Base-by-base conservation (phyloP, 2,113 vertebrate genomes). In the Thunnus maccoyii region DNA sequence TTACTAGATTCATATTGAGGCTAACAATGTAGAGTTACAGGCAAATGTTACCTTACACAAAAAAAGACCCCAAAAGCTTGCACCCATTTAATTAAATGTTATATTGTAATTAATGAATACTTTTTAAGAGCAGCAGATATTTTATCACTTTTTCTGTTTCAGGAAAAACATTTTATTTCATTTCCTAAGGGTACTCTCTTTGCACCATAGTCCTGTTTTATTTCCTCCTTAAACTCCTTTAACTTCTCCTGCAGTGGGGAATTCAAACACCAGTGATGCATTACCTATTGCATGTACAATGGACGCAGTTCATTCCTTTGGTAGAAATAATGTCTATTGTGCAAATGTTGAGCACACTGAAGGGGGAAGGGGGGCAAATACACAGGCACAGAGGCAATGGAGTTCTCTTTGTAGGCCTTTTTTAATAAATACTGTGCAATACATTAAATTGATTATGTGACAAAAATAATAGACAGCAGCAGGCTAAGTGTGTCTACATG, bases 241-340 rank as follows among this genome's bases (percentile, higher is more conserved):
- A 52, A 63, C 25, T 44, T 63, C 10, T 41, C 25, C 18, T 1
- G 3, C 30, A 18, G 11, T 22, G 20, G 27, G 30, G 27, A 69
- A 65, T 54, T 78, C 32, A 78, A 68, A 74, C 36, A 30, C 51
- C 55, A 72, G 32, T n/a, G 41, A 55, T 62, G 20, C 22, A 51
- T 18, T 57, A 22, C 30, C 10, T 44, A 57, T 46, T 47, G n/a
- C 7, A 32, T 54, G 41, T 13, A 50, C 41, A 51, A 16, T 52
- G 32, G 3, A 72, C 30, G 2, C 27, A 10, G 55, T 62, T 47
- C 10, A 8, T 47, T 76, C 8, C 1, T 60, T 20, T 63, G 10
- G 48, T 44, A 50, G 16, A 62, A 63, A 47, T 47, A 22, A 79
- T 20, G 22, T 46, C 3, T 47, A 8, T 64, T 48, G 17, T 27